These are phyloP conservation scores for Siniperca chuatsi DNA, from an alignment of 2,113 vertebrate species.

Conservation along the genomic window DNA sequence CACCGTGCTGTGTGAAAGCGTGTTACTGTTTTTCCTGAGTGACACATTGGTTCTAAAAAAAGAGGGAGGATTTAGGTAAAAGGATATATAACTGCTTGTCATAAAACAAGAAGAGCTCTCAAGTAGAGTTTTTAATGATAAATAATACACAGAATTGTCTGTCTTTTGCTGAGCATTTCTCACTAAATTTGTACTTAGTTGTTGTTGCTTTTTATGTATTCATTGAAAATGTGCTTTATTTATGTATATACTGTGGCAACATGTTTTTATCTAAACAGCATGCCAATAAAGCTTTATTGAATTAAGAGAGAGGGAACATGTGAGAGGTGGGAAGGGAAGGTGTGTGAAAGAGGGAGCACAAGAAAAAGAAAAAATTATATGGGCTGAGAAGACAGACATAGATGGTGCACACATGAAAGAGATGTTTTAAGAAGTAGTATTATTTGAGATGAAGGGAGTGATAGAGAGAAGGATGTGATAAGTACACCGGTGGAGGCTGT, in stretches of 20 bases:
- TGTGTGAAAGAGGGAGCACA: conserved; percentile 11
- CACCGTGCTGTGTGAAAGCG: not conserved
- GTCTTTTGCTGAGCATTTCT: not conserved
- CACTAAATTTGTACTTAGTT: not conserved
- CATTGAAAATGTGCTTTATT: not conserved
- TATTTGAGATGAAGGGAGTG: conserved; percentile 65
- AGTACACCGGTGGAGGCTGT: conserved; percentile 56
- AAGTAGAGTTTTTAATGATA: not conserved
- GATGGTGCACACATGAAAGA: conserved; percentile 35
- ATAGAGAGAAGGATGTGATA: conserved; percentile 63
- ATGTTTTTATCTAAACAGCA: not conserved
- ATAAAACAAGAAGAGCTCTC: not conserved
- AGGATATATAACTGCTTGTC: not conserved
- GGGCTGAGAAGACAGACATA: conserved; percentile 5
- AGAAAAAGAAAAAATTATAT: not conserved
- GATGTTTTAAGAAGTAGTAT: conserved; percentile 58
- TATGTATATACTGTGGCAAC: not conserved
- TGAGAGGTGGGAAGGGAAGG: not conserved
- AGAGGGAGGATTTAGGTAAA: not conserved
- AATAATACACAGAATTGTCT: not conserved
- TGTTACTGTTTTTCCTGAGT: conserved; percentile 19
- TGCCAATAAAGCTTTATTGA: not conserved
- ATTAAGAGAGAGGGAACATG: not conserved
- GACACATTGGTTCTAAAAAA: not conserved
- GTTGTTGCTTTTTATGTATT: not conserved